Conservation (phyloP, 2,888 invertebrate genomes). For the Neria commutata region DNA sequence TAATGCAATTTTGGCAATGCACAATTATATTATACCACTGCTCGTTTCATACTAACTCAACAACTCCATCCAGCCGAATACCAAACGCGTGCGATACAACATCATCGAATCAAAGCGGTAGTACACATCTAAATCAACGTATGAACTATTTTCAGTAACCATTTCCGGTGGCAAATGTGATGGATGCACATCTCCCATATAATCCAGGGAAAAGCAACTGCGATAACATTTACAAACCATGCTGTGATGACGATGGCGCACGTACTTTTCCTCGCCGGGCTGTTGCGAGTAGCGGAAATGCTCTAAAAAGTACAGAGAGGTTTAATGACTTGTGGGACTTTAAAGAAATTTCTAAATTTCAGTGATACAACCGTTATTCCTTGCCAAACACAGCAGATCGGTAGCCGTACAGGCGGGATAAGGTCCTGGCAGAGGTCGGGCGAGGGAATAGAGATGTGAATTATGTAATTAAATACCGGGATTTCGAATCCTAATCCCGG, state of each 20-base stretch:
- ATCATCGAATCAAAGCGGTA: conserved; percentile 61
- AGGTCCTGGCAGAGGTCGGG: conserved; percentile 36
- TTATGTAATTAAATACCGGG: no score
- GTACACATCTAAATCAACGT: conserved; percentile 61
- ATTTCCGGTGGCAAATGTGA: conserved; percentile 47
- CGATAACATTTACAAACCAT: conserved; percentile 59
- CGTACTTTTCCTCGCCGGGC: conserved; percentile 46
- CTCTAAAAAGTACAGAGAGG: no score
- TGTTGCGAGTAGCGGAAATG: conserved; percentile 47
- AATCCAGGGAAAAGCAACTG: conserved; percentile 58
- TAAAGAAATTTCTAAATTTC: conserved; percentile 14
- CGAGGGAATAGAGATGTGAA: background rate
- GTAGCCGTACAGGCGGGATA: conserved; percentile 46
- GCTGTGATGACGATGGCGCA: conserved; percentile 47
- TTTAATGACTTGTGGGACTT: conserved; percentile 18
- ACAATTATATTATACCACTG: no score
- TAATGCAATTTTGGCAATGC: no score
- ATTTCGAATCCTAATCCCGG: no score
- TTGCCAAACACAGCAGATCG: conserved; percentile 53
- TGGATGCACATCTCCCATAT: conserved; percentile 50
- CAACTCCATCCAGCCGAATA: conserved; percentile 63
- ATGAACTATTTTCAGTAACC: conserved; percentile 47
- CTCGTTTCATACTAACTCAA: conserved; percentile 59
- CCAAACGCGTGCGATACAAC: conserved; percentile 62
- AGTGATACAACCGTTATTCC: conserved; percentile 52